Conservation (phyloP, 1,140 invertebrate genomes). For the Drosophila orena region DNA sequence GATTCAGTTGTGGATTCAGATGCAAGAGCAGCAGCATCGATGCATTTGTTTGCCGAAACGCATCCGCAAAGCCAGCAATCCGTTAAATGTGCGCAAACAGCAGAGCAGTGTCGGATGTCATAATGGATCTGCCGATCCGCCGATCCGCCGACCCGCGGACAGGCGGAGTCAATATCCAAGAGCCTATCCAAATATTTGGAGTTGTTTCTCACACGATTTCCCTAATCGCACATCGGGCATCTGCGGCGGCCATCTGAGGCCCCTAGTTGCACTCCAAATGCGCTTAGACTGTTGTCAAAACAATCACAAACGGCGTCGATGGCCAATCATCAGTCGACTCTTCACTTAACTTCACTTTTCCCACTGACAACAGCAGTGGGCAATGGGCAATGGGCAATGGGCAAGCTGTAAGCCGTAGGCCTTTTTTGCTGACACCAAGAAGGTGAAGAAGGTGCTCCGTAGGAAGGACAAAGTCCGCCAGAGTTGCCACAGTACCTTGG, state of each 20-base stretch:
- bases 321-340: slow-evolving; percentile 36
- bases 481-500: background rate
- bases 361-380: slow-evolving; percentile 15
- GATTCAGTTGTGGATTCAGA: slow-evolving; percentile 46
- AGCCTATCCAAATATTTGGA: slow-evolving; percentile 63
- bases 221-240: slow-evolving; percentile 31
- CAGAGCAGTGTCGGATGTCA: slow-evolving; percentile 73
- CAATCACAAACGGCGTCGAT: slow-evolving; percentile 37
- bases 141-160: background rate
- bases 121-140: slow-evolving; percentile 38
- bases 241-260: slow-evolving; percentile 1
- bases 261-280: slow-evolving; percentile 32
- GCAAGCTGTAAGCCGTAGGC: slow-evolving; percentile 19
- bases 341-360: background rate
- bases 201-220: slow-evolving; percentile 46
- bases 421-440: slow-evolving; percentile 16
- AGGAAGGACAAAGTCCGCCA: slow-evolving; percentile 45
- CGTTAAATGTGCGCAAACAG: slow-evolving; percentile 81
- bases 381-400: slow-evolving; percentile 1
- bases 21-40: slow-evolving; percentile 24
- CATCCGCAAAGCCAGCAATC: slow-evolving; percentile 73
- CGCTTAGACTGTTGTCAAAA: slow-evolving; percentile 39
- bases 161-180: background rate
- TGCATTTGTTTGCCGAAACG: slow-evolving; percentile 56
- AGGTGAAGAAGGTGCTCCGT: slow-evolving; percentile 24